Evolutionary conservation across 2,797 vertebrate species (phyloP).

Genomic region (Dipus sagitta): DNA sequence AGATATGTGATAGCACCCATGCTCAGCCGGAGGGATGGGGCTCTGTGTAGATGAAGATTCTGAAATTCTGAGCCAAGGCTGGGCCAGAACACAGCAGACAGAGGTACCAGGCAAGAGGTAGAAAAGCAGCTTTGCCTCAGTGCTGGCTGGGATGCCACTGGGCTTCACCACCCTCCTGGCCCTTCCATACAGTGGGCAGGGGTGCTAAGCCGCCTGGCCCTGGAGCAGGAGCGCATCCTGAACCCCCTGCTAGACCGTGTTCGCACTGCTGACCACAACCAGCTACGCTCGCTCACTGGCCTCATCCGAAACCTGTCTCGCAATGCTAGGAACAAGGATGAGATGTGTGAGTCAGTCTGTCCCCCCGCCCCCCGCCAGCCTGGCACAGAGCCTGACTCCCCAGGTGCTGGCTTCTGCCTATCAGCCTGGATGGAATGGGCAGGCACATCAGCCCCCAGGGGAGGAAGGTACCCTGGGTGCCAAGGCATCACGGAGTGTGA

Average conservation of each 20-base stretch:
- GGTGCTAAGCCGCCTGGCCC: constrained; percentile 92
- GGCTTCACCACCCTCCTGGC: background rate
- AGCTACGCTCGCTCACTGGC: constrained; percentile 94
- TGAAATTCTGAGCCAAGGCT: background rate
- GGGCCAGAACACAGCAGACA: background rate
- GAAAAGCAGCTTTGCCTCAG: background rate
- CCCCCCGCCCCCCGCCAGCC: too few species aligned
- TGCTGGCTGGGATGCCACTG: too few species aligned
- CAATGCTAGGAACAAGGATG: constrained; percentile 92
- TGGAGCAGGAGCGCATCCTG: constrained; percentile 94
- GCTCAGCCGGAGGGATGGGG: background rate
- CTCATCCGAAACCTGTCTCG: constrained; percentile 96
- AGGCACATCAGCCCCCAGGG: background rate
- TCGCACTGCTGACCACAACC: constrained; percentile 88
- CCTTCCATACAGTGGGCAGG: constrained; percentile 91
- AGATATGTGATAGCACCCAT: background rate
- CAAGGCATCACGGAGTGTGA: accelerated
- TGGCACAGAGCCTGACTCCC: background rate
- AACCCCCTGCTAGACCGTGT: constrained; percentile 91
- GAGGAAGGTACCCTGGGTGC: background rate
- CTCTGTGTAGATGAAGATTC: background rate
- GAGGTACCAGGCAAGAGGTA: background rate
- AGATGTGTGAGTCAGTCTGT: constrained; percentile 91
- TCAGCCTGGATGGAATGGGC: background rate
- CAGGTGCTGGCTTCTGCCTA: background rate